Conservation (phyloP, 92 coral and sea anemone genomes). For the Epizoanthus scotinus region DNA sequence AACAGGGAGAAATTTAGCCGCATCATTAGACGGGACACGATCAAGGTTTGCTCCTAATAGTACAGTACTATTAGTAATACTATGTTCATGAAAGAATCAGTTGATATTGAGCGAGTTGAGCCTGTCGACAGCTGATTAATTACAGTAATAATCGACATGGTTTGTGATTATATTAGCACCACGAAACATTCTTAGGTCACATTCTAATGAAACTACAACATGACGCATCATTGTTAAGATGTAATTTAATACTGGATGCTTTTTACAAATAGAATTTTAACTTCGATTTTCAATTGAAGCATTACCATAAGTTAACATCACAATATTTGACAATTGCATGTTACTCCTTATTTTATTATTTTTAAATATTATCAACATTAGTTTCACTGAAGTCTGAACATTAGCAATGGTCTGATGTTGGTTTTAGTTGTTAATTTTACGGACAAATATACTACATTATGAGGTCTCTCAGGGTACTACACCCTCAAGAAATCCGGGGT, state of each 20-base stretch:
- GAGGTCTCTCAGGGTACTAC: no score
- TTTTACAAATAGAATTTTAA: not conserved
- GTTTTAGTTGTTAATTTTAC: not conserved
- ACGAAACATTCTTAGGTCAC: no score
- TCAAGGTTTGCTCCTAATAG: conserved; percentile 7
- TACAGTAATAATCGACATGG: conserved; percentile 1
- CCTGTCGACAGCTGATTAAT: not conserved
- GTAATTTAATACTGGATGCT: not conserved
- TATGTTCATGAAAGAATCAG: not conserved
- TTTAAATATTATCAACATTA: no score
- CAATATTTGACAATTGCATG: no score
- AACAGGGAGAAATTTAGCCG: conserved; percentile 70
- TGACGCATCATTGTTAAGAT: not conserved
- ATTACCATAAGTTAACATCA: no score
- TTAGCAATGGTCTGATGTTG: no score
- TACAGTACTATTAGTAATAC: not conserved
- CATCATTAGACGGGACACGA: conserved; percentile 77
- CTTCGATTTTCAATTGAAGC: not conserved
- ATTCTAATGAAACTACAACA: conserved; percentile 26
- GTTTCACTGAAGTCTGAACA: no score
- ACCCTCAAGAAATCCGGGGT: no score
- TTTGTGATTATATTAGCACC: conserved; percentile 8
- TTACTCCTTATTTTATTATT: no score
- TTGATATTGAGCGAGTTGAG: not conserved
- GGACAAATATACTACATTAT: not conserved